phyloP scores from a whole-genome alignment of 2,113 vertebrate species.

The Dasyornis broadbenti region DNA sequence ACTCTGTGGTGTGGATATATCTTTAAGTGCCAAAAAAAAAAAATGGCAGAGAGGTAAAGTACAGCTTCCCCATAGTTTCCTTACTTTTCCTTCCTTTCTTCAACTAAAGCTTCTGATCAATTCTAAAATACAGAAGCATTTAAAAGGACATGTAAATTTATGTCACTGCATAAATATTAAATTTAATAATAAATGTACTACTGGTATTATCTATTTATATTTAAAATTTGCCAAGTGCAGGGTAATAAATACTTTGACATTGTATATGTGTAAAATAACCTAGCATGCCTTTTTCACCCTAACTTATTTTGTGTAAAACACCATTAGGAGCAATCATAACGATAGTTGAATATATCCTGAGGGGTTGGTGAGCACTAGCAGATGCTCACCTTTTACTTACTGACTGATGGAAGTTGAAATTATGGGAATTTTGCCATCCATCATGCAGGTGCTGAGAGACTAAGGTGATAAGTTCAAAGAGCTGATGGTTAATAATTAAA shows the following conservation, averaged over 20 bases:
- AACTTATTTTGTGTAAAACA: slow-evolving; percentile 27
- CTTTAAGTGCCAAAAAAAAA: not conserved
- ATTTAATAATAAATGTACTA: not conserved
- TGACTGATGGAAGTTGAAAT: slow-evolving; percentile 48
- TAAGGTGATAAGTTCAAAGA: slow-evolving; percentile 62
- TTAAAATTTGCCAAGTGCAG: not conserved
- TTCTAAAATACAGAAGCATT: not conserved
- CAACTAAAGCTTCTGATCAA: not conserved
- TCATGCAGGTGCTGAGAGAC: slow-evolving; percentile 20
- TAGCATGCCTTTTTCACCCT: slow-evolving; percentile 9
- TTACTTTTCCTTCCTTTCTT: not conserved
- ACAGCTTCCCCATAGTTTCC: not conserved
- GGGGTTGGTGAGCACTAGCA: slow-evolving; percentile 12
- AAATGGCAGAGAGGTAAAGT: not conserved
- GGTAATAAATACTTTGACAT: slow-evolving; percentile 18
- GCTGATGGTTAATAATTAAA: slow-evolving; percentile 59
- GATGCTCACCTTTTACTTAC: slow-evolving; percentile 55
- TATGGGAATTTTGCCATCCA: slow-evolving; percentile 31
- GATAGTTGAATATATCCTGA: not conserved
- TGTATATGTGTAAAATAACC: slow-evolving; percentile 2
- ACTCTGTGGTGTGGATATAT: not conserved
- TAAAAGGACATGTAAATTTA: not conserved
- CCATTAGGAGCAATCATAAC: slow-evolving; percentile 18
- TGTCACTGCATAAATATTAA: slow-evolving; percentile 3
- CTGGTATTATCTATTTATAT: not conserved